Evolutionary conservation across 2,888 invertebrate species (phyloP), one percentile per base, ranked within the genome.

Genomic region (Stenotaenia linearis): DNA sequence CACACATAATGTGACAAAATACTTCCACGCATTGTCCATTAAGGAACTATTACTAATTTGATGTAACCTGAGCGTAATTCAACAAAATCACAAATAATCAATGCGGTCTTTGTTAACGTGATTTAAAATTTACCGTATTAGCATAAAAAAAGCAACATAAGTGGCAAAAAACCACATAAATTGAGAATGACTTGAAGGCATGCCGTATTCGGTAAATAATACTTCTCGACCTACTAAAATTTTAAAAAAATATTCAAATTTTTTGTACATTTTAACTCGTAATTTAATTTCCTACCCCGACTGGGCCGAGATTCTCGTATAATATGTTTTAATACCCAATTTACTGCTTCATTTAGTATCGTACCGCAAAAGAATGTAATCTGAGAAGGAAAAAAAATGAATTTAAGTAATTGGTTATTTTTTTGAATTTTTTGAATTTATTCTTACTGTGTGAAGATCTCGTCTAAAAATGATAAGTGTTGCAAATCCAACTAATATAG

Each of bases 131-230:
- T 77, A 95, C 95, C 95, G 92, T 84, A 95, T 91, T 85, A 93
- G 90, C 84, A 95, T 91, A 88, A 96, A 96, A 86, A 93, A 92
- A 82, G 92, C 89, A 82, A 93, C 90, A 87, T 96, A 96, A 78
- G 91, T 90, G 82, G 94, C 91, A 87, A 95, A 95, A 87, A 96
- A 96, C 93, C 94, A 95, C 88, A 94, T 92, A 86, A 94, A 93
- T 87, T 96, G 96, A 83, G 95, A 90, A 89, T 96, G 96, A 81
- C 93, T 92, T 37, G 95, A 96, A 79, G 96, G 96, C 96, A 96
- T 96, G 40, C 87, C 88, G 84, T 87, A 87, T 81, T 86, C 86
- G 74, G 86, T 84, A 82, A 83, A 85, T 69, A 86, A 82, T 83
- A 93, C 93, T 80, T 84, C 83, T 80, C 85, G 79, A 79, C 82